Evolutionary conservation across 2,888 invertebrate species (phyloP), one percentile per base, ranked within the genome.

Genomic region (Apamea monoglypha): DNA sequence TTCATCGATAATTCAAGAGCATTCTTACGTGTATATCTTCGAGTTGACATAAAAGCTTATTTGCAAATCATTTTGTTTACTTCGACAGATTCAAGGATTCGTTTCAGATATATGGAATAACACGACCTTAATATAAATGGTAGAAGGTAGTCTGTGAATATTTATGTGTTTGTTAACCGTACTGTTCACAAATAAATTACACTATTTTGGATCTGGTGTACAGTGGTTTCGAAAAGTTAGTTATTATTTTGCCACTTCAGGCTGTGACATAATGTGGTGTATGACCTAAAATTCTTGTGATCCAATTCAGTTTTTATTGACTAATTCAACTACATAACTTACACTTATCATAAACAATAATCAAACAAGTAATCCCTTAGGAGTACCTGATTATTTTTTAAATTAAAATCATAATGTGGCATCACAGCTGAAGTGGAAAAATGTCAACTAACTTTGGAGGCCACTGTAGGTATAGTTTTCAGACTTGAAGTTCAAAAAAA

Each of bases 1-100:
- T 82, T 78, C 72, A 68, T 87, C 70, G 74, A 89, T 80, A 75
- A 84, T 75, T 82, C 64, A 59, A 75, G 63, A 77, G 53, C n/a
- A 76, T 80, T 78, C 53, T 86, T 69, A 0, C 40, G 7, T 7
- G 40, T 40, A 74, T 72, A 74, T 64, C 68, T 74, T n/a, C 29
- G 29, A 78, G 69, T 83, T 50, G 40, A 69, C 47, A 53, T 74
- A 73, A 47, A 56, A 76, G 64, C 64, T 83, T 77, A 83, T 72
- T 82, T 66, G 29, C 16, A 73, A 69, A 86, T 83, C 6, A 82
- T 77, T 56, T 78, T 78, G 83, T 74, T 74, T 74, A 64, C 47
- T 68, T n/a, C 50, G 21, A 50, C 18, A n/a, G 10, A 40, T 66
- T 64, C 44, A 53, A 72, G 25, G 29, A 40, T 36, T 61, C 8